phyloP scores from a whole-genome alignment of 2,113 vertebrate species.

The Dryoscopus gambensis region DNA sequence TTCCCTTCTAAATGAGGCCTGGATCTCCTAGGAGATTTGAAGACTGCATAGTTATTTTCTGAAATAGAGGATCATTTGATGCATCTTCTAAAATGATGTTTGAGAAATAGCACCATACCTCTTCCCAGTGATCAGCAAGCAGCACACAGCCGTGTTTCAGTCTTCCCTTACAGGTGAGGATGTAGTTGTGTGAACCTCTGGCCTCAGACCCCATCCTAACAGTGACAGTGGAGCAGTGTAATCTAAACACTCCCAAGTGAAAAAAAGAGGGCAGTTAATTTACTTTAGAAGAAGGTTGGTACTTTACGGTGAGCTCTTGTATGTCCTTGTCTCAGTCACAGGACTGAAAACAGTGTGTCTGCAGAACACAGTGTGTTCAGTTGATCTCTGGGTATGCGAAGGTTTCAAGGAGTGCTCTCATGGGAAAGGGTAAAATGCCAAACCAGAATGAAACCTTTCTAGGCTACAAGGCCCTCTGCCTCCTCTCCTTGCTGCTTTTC shows the following conservation, averaged over 20 bases:
- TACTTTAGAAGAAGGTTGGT: background rate
- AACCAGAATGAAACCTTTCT: background rate
- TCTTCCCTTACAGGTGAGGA: background rate
- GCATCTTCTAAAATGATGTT: background rate
- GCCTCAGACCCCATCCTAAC: background rate
- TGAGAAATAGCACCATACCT: background rate
- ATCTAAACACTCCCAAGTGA: background rate
- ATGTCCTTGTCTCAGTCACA: background rate
- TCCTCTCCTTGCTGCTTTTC: background rate
- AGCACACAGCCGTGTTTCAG: background rate
- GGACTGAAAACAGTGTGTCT: background rate
- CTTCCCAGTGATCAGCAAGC: background rate
- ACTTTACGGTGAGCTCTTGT: background rate
- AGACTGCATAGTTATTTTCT: background rate
- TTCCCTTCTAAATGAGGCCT: background rate
- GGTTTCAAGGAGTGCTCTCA: background rate
- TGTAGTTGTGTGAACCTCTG: background rate
- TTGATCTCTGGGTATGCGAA: background rate
- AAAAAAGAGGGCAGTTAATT: background rate
- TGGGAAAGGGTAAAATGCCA: background rate
- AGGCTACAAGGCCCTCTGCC: background rate
- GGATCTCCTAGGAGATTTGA: conserved; percentile 25
- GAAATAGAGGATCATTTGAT: background rate
- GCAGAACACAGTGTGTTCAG: background rate
- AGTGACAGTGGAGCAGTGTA: background rate